Percentiles rank a stretch among this genome's conserved stretches.
These are phyloP conservation scores for Falco concolor DNA, from an alignment of 2,797 vertebrate species.

Conservation along the genomic window DNA sequence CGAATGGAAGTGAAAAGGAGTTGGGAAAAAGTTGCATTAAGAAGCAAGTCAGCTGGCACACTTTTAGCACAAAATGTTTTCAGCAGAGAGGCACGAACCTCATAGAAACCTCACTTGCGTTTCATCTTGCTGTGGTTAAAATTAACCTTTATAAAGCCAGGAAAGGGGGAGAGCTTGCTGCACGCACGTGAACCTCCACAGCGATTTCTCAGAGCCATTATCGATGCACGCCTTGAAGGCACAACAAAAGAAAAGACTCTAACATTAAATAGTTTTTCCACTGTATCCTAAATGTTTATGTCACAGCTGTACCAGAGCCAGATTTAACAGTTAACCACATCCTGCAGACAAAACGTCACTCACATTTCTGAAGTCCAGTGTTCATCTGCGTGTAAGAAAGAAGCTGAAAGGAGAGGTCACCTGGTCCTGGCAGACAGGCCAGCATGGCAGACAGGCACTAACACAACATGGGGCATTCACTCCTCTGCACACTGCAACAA, in stretches of 20 bases:
- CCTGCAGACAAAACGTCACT: slow-evolving; percentile 75
- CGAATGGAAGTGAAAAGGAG: not conserved
- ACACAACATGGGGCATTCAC: slow-evolving; percentile 89
- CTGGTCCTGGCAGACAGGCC: slow-evolving; percentile 98
- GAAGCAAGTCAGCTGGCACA: slow-evolving; percentile 15
- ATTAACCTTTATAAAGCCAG: slow-evolving; percentile 40
- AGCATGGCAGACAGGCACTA: slow-evolving; percentile 98
- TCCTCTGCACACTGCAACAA: slow-evolving; percentile 90
- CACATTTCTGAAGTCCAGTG: slow-evolving; percentile 99
- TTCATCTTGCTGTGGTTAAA: slow-evolving; percentile 29
- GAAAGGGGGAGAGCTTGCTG: not conserved
- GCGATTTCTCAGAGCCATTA: slow-evolving; percentile 15
- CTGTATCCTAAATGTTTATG: slow-evolving; percentile 39
- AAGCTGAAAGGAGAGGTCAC: slow-evolving; percentile 97
- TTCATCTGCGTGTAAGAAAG: slow-evolving; percentile 99
- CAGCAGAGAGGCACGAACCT: slow-evolving; percentile 55
- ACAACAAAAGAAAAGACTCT: slow-evolving; percentile 24
- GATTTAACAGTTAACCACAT: slow-evolving; percentile 68
- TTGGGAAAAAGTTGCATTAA: not conserved
- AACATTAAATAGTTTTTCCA: slow-evolving; percentile 23
- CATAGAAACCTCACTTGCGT: slow-evolving; percentile 6
- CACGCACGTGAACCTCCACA: not conserved
- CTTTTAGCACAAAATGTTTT: slow-evolving; percentile 11
- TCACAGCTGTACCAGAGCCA: slow-evolving; percentile 54
- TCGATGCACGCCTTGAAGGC: slow-evolving; percentile 30